Evolutionary conservation across 2,888 invertebrate species (phyloP), one percentile per base, ranked within the genome.

Genomic region (Apamea crenata): DNA sequence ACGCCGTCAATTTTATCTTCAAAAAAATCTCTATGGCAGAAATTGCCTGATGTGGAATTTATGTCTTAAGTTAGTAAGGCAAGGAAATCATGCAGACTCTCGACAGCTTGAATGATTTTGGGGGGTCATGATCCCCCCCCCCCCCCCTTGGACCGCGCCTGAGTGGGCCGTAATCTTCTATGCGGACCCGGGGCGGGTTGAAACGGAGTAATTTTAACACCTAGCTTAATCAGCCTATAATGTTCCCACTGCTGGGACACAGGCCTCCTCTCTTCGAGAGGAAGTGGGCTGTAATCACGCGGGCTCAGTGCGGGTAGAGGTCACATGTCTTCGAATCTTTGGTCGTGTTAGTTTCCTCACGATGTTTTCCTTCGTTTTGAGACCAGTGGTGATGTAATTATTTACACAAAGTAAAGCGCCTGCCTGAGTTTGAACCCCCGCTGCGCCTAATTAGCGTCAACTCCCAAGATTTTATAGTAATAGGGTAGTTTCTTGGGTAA

Each of bases 1-100:
- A 21, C 25, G 2, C 66, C 77, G 0, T 40, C 44, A 5, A 36
- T 66, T 21, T 10, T 66, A 10, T 77, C 77, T 0, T 56, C 65
- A 7, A 21, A 66, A 5, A 77, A 66, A 16, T 53, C 77, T 4
- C 1, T 47, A 32, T 78, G 77, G 77, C 53, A 77, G 12, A 78
- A 77, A 36, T 47, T 56, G 14, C 44, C 77, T 2, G 77, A 66
- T 16, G n/a, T n/a, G 5, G 40, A 70, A 3, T 71, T 36, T 53
- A 12, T 36, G 53, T 56, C 70, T n/a, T 69, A 14, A n/a, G n/a
- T n/a, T n/a, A n/a, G n/a, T n/a, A n/a, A n/a, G n/a, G n/a, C n/a
- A n/a, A n/a, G n/a, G n/a, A n/a, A n/a, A n/a, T n/a, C n/a, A n/a
- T n/a, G n/a, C n/a, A n/a, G n/a, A n/a, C n/a, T n/a, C n/a, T n/a